Evolutionary conservation across 2,888 invertebrate genomes (phyloP).

Genomic region (Drosophila pseudotakahashii): DNA sequence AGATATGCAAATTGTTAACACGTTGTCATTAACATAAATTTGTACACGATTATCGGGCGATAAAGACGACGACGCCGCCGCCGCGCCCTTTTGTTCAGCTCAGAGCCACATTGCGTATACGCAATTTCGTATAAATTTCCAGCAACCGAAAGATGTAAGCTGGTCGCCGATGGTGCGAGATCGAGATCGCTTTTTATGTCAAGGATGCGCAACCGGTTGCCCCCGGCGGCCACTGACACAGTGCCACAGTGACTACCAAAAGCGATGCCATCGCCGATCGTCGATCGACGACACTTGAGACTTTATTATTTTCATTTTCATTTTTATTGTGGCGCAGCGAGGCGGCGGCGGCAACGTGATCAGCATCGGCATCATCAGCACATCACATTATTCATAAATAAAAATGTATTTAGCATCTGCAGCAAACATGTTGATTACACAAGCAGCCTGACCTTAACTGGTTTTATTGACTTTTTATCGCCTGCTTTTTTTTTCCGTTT

Average conservation of each 20-base stretch:
- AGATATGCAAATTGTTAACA: constrained; percentile 49
- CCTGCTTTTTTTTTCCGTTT: constrained; percentile 4
- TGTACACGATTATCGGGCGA: constrained; percentile 49
- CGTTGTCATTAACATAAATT: constrained; percentile 52
- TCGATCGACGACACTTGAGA: constrained; percentile 67
- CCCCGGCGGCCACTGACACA: constrained; percentile 76
- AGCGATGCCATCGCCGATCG: constrained; percentile 33
- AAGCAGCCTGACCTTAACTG: constrained; percentile 76
- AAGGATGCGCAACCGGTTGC: constrained; percentile 84
- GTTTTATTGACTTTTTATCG: constrained; percentile 77
- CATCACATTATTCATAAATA: constrained; percentile 75
- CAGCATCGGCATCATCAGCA: constrained; percentile 52
- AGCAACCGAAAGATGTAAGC: constrained; percentile 66
- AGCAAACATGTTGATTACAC: constrained; percentile 76
- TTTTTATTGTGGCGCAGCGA: constrained; percentile 69
- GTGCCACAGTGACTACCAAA: constrained; percentile 63
- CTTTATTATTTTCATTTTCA: constrained; percentile 71
- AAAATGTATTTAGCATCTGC: constrained; percentile 76
- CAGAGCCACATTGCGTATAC: constrained; percentile 56
- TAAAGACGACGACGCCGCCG: constrained; percentile 40
- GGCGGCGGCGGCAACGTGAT: constrained; percentile 65
- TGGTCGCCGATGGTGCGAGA: constrained; percentile 41
- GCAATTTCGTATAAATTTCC: constrained; percentile 62
- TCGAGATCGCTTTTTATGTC: constrained; percentile 81
- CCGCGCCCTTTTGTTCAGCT: constrained; percentile 46